Percentiles rank a stretch among this genome's conserved stretches.
Conservation (phyloP, 2,113 vertebrate genomes). For the Cettia cetti region DNA sequence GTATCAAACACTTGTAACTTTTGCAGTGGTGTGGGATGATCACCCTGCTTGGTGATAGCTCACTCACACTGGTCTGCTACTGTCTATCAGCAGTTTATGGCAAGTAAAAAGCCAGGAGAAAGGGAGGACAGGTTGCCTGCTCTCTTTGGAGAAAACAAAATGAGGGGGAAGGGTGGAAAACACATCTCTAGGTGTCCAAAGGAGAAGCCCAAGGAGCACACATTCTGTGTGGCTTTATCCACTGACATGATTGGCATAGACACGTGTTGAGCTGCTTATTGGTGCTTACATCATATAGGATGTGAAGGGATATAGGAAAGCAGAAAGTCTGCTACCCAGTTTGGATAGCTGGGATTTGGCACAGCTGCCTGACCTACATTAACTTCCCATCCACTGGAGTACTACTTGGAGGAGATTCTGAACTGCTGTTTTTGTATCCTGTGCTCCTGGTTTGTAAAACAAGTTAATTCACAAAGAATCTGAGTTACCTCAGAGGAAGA, state of each 20-base stretch:
- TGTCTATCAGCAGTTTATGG: background rate
- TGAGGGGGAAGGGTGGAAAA: background rate
- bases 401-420: slow-evolving; percentile 10
- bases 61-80: background rate
- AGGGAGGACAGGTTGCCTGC: background rate
- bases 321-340: background rate
- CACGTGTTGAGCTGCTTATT: background rate
- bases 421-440: background rate
- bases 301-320: background rate
- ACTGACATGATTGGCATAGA: background rate
- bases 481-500: slow-evolving; percentile 21
- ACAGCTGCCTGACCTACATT: background rate
- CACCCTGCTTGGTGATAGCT: background rate
- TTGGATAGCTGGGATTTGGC: background rate
- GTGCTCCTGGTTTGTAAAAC: background rate
- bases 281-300: background rate
- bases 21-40: background rate
- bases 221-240: background rate
- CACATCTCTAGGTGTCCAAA: background rate
- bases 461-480: background rate
- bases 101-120: background rate
- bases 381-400: slow-evolving; percentile 7
- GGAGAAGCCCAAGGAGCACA: background rate
- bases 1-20: background rate
- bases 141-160: background rate